Evolutionary conservation across 2,888 invertebrate species (phyloP), one percentile per base, ranked within the genome.

Genomic region (Mythimna pallens): DNA sequence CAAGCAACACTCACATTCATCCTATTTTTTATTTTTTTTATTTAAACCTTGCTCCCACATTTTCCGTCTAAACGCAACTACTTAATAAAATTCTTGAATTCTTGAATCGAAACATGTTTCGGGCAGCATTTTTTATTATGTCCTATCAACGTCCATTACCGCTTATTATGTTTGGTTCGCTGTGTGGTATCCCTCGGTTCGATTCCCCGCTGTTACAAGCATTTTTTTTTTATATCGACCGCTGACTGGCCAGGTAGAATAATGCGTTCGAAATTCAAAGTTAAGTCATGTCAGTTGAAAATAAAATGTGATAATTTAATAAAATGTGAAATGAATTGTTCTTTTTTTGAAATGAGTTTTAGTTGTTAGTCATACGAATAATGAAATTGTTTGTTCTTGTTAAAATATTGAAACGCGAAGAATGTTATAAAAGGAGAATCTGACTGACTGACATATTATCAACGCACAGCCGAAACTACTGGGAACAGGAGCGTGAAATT

Each of bases 81-180:
- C 84, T 84, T 84, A 82, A 78, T 81, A 81, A 74, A 47, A 84
- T 84, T 80, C 76, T 78, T 72, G 57, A 55, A 70, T 70, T 80
- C 76, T 78, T 72, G 57, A 55, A 70, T 70, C 68, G 62, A 64
- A 84, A 78, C 72, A 84, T 83, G 82, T 75, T 76, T 83, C n/a
- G 73, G 68, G 64, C 66, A 50, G 59, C 72, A 73, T 89, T 90
- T 91, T 91, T 92, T 90, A 88, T 90, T 83, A 85, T 83, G 86
- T 80, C 89, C 90, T 91, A 93, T 93, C 93, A 92, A 81, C 91
- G 91, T 91, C 90, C 94, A 94, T 94, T 94, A 94, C 91, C 76
- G 90, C 90, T 91, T 92, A 94, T 94, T 94, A 94, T 92, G 92
- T 91, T 91, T 90, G 91, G 92, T 92, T 90, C 90, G 89, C 92